Conservation (phyloP, 1,140 invertebrate species). For the Chrysomallon squamiferum region DNA sequence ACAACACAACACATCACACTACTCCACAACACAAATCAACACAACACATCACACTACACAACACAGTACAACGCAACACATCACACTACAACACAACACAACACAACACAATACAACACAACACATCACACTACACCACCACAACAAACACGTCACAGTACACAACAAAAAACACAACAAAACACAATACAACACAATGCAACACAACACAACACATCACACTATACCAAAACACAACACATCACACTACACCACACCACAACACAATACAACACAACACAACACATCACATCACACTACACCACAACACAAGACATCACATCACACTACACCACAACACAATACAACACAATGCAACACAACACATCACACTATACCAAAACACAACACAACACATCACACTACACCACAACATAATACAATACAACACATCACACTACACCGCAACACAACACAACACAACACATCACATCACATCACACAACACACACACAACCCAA, state of each 20-base stretch:
- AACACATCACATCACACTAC: constrained; percentile 1
- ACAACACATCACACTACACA: constrained; percentile 7
- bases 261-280: background rate
- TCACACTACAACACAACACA: constrained; percentile 7
- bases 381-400: too few relatives aligned
- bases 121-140: constrained; percentile 5
- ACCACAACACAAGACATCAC: too few relatives aligned
- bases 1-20: constrained; percentile 7
- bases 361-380: too few relatives aligned
- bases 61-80: constrained; percentile 12
- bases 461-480: too few relatives aligned
- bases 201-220: background rate
- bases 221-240: background rate
- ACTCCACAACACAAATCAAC: background rate
- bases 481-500: background rate
- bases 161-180: constrained; percentile 5
- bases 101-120: constrained; percentile 7
- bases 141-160: constrained; percentile 6
- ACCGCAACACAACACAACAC: too few relatives aligned
- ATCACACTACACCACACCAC: too few relatives aligned
- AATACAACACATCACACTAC: too few relatives aligned
- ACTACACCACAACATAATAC: too few relatives aligned
- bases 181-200: background rate
- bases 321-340: too few relatives aligned
- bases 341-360: too few relatives aligned